A percentile compares a stretch with the other conserved stretches of the same genome.
phyloP scores from a whole-genome alignment of 2,113 vertebrate species.

The Microcebus tavaratra region DNA sequence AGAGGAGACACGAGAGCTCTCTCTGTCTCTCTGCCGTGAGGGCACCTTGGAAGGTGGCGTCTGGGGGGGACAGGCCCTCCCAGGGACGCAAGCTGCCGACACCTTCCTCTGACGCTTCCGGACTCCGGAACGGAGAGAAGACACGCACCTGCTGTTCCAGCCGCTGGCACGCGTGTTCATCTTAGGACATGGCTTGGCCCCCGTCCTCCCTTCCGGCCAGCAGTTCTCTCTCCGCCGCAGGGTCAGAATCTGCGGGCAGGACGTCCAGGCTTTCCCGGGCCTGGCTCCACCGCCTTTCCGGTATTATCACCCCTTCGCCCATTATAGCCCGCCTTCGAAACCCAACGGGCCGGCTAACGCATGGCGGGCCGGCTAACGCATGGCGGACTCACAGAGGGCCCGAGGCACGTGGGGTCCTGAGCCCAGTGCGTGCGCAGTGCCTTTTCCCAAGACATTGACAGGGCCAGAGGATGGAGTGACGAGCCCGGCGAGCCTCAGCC shows the following conservation, averaged over 20 bases:
- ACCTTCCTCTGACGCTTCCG: background rate
- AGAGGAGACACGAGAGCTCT: background rate
- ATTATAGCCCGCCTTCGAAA: no score
- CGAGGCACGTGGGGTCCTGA: background rate
- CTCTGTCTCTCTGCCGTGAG: background rate
- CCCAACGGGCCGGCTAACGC: no score
- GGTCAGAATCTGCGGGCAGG: fast-evolving
- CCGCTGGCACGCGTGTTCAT: fast-evolving
- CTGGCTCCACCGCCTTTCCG: background rate
- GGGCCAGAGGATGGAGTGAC: background rate
- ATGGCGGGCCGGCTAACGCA: no score
- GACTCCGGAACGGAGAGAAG: background rate
- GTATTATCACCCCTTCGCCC: background rate
- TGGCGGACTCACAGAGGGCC: background rate
- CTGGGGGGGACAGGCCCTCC: background rate
- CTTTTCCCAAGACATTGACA: fast-evolving
- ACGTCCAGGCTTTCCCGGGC: background rate
- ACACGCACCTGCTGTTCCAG: fast-evolving
- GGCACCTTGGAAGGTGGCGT: fast-evolving
- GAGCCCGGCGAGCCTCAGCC: fast-evolving
- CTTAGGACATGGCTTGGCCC: fast-evolving
- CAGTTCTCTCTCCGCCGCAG: background rate
- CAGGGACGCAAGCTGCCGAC: background rate
- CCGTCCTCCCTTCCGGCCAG: background rate
- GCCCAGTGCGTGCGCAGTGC: background rate